Base-by-base conservation (phyloP, 2,797 vertebrate species). In the Pseudochaenichthys georgianus region DNA sequence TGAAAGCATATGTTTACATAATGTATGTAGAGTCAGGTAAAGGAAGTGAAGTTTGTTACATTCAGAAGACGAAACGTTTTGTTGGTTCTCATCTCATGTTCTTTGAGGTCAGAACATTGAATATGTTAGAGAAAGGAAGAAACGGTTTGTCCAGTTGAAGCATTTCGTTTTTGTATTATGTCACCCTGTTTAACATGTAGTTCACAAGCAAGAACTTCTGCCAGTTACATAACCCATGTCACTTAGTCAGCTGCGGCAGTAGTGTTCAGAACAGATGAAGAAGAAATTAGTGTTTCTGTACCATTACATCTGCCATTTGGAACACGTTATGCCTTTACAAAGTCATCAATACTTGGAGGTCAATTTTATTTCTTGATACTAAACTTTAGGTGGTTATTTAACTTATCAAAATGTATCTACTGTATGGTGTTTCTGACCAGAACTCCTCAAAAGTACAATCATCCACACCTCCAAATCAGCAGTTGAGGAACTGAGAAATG, bases 231-330 rank as follows among this genome's bases (percentile, higher is more conserved):
- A 88, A 92, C 34, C 53, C 48, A 28, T 84, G 76, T 59, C 91
- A 89, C 89, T 92, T 91, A 92, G 89, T 93, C 91, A 93, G 81
- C 76, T 69, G 71, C 63, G 69, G 64, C 82, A 81, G 78, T 73
- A 77, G 61, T 61, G 81, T 71, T 74, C 74, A 42, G 46, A 66
- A 74, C 73, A 78, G 63, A 75, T 50, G n/a, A 69, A 7, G 47
- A 71, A 55, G 15, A 73, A 66, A 46, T 58, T 9, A 58, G 43
- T 79, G 31, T 60, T 58, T 19, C 52, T 66, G 58, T 62, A 50
- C 11, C 31, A 54, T 67, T 17, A 43, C 7, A 38, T 59, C 28
- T 64, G 12, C 13, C 41, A n/a, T 64, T 63, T 64, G 1, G 7
- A 63, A 46, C 13, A 70, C 2, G 0, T 23, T 5, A 17, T 21